Evolutionary conservation across 2,113 vertebrate genomes (phyloP).

Genomic region (Hemiscyllium ocellatum): DNA sequence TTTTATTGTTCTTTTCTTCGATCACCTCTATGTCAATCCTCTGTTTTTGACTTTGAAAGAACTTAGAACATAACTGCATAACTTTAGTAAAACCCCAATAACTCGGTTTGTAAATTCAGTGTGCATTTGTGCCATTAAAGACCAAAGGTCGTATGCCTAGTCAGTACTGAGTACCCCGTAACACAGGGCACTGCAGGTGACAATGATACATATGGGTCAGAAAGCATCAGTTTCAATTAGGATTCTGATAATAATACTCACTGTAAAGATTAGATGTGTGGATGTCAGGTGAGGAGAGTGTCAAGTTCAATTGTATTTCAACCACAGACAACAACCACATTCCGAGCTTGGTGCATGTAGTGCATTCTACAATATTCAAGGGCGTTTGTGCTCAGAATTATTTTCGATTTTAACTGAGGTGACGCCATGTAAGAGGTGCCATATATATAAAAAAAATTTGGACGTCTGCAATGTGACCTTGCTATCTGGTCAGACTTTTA

Average conservation of each 20-base stretch:
- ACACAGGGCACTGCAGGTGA: neutral
- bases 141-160: neutral
- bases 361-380: neutral
- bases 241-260: neutral
- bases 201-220: neutral
- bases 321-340: neutral
- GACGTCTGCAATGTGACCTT: neutral
- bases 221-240: neutral
- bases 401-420: neutral
- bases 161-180: neutral
- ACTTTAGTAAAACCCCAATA: neutral
- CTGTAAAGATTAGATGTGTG: neutral
- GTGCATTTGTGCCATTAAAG: neutral
- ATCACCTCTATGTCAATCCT: neutral
- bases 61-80: neutral
- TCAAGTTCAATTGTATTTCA: neutral
- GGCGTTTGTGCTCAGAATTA: neutral
- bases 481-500: neutral
- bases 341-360: neutral
- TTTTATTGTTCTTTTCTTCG: neutral
- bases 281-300: neutral
- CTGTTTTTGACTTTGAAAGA: neutral
- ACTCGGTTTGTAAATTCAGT: neutral
- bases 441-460: neutral
- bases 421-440: neutral